Conservation (phyloP, 2,113 vertebrate species). For the Piliocolobus tephrosceles region DNA sequence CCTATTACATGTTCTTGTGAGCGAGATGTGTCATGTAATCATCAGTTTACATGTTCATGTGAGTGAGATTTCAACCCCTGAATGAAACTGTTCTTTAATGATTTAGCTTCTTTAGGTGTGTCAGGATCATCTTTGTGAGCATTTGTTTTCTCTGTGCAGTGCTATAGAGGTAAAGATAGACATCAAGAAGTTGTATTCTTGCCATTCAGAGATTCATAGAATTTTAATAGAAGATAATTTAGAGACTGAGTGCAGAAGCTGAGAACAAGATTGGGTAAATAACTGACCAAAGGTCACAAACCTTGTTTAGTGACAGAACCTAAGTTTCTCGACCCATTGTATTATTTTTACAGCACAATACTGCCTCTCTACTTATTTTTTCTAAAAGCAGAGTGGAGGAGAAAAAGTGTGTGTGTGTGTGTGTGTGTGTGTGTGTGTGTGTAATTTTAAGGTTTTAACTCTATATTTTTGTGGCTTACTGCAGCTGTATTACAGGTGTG, state of each 20-base stretch:
- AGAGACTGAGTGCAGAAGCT: background rate
- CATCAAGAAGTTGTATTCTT: constrained; percentile 1
- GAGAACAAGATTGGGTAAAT: background rate
- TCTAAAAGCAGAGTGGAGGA: background rate
- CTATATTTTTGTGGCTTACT: background rate
- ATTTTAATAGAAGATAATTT: constrained; percentile 12
- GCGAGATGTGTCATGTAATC: too few species aligned
- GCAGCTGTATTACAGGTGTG: background rate
- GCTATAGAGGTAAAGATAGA: background rate
- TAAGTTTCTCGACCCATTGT: background rate
- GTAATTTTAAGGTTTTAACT: background rate
- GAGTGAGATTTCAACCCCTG: background rate
- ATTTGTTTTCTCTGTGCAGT: background rate
- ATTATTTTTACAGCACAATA: background rate
- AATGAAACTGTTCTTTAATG: background rate
- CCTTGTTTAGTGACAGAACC: background rate
- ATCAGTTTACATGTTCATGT: background rate
- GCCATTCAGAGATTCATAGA: background rate
- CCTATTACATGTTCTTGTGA: background rate
- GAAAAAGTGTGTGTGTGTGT: background rate
- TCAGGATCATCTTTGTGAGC: constrained; percentile 2
- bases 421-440: background rate
- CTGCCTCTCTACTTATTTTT: background rate
- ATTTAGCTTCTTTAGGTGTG: background rate
- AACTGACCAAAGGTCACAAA: background rate